These are phyloP conservation scores for Rallus crepitans DNA, from an alignment of 2,797 vertebrate genomes.

Conservation along the genomic window DNA sequence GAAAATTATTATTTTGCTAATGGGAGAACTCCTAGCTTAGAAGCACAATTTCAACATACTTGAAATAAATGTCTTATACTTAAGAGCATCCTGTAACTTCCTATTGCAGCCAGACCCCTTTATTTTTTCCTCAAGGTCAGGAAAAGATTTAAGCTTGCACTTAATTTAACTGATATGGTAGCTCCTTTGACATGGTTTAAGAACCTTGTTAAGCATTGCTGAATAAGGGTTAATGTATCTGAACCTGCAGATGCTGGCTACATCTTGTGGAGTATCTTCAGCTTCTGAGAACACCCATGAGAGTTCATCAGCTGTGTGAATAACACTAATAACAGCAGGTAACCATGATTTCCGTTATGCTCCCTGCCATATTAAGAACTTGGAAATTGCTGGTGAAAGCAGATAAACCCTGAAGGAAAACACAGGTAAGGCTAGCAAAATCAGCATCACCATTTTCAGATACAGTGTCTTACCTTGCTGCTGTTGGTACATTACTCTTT, in stretches of 20 bases:
- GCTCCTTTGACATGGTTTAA: neutral
- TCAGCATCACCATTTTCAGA: neutral
- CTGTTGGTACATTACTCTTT: neutral
- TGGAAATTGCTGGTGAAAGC: neutral
- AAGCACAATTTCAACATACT: neutral
- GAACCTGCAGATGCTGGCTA: neutral
- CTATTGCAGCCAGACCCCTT: neutral
- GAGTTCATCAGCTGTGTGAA: neutral
- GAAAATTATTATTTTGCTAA: neutral
- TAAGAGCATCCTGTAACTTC: neutral
- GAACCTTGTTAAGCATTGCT: neutral
- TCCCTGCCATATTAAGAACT: neutral
- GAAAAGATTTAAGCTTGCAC: neutral
- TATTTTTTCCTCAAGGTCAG: neutral
- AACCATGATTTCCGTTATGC: neutral
- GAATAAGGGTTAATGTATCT: neutral
- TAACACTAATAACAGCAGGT: neutral
- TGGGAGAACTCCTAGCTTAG: neutral
- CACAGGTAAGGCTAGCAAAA: neutral
- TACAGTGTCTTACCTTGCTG: neutral
- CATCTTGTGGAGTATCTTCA: neutral
- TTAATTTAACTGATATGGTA: neutral
- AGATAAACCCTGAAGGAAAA: neutral
- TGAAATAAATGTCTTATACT: neutral
- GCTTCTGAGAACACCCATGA: accelerated